Evolutionary conservation across 1,140 invertebrate genomes (phyloP).

Genomic region (Metopolophium dirhodum): DNA sequence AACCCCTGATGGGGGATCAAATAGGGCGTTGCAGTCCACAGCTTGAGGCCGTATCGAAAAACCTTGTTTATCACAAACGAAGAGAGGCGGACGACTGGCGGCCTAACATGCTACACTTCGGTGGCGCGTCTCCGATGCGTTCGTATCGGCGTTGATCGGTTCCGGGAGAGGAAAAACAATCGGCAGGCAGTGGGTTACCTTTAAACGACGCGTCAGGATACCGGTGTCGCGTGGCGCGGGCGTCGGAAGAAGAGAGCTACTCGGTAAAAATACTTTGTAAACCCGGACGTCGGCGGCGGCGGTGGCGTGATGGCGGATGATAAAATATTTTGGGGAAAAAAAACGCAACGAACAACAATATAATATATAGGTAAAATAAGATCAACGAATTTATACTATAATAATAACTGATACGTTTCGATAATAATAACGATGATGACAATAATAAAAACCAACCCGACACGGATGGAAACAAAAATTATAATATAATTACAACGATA

Average conservation of each 20-base stretch:
- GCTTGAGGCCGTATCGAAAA: slow-evolving; percentile 49
- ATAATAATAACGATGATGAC: not conserved
- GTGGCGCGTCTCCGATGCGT: not conserved
- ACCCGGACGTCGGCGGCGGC: not conserved
- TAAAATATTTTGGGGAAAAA: not conserved
- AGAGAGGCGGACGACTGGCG: slow-evolving; percentile 15
- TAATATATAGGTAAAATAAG: not conserved
- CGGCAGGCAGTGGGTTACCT: not conserved
- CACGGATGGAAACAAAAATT: not conserved
- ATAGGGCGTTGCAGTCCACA: slow-evolving; percentile 55
- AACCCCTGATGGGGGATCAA: slow-evolving; percentile 56
- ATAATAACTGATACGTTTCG: not conserved
- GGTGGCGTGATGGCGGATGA: not conserved
- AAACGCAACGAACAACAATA: not conserved
- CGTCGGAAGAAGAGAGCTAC: not conserved
- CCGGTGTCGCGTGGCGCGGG: too few species aligned
- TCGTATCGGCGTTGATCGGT: not conserved
- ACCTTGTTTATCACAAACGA: slow-evolving; percentile 48
- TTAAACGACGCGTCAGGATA: not conserved
- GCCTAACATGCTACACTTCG: slow-evolving; percentile 30
- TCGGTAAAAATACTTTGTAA: not conserved
- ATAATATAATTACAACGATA: not conserved
- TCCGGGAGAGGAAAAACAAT: not conserved
- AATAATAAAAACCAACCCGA: not conserved
- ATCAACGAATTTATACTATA: not conserved